Evolutionary conservation across 2,113 vertebrate genomes (phyloP), one percentile per base, ranked within the genome.

Genomic region (Albula goreensis): DNA sequence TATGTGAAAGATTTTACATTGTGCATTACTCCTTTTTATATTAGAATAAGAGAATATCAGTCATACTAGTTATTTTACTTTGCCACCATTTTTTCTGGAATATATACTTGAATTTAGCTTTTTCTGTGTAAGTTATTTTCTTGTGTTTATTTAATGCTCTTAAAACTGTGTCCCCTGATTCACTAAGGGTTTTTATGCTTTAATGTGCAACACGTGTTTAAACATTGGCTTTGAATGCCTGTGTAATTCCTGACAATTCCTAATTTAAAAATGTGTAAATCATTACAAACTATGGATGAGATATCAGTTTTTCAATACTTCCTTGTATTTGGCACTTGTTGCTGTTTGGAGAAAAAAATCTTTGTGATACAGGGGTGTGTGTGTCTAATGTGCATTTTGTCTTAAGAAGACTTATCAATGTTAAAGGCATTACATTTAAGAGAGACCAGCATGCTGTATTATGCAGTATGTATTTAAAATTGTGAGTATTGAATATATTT

Each of bases 51-150:
- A 49, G 4, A 80, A 78, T 31, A 56, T 12, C 56, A 77, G 17
- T 13, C 19, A 74, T 31, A 56, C 49, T 8, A 17, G 31, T 63
- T 8, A 15, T 77, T 25, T 25, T 80, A 81, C 53, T 25, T 80
- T 85, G 52, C 78, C 63, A 78, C 78, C 82, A 80, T 52, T 86
- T 77, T 83, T 78, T 89, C 85, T 87, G 81, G 79, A 74, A 82
- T 81, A 80, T 79, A 83, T 90, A 91, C 90, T 88, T 92, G 91
- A 92, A 92, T 83, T n/a, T 57, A 56, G 1, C 79, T 87, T 86
- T 79, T 85, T 0, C 83, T 82, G 63, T 79, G 50, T 85, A 84
- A 82, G 80, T 84, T 85, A 86, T 87, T 87, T 82, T 50, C 49
- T 80, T 77, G 5, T 78, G 17, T 85, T 56, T 87, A 78, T 88